Evolutionary conservation across 2,113 vertebrate genomes (phyloP).

Genomic region (Ciconia boyciana): DNA sequence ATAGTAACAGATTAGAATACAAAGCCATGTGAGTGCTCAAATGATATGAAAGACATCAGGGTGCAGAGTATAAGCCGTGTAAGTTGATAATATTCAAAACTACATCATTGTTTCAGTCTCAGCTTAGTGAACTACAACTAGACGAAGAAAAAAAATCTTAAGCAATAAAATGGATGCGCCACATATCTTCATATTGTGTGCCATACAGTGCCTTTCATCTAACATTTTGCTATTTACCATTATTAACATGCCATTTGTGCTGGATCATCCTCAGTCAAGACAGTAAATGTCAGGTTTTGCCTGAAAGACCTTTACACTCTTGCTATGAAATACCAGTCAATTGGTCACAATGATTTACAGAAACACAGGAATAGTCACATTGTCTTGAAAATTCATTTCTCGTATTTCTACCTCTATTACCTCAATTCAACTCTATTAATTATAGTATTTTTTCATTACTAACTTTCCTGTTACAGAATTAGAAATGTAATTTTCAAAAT

Average conservation of each 20-base stretch:
- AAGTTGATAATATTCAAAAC: not conserved
- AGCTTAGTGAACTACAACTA: not conserved
- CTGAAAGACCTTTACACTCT: not conserved
- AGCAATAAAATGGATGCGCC: not conserved
- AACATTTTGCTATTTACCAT: not conserved
- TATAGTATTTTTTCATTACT: not conserved
- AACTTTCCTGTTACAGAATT: not conserved
- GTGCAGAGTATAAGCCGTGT: fast-evolving
- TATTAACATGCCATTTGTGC: not conserved
- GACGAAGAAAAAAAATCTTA: not conserved
- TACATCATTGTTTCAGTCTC: not conserved
- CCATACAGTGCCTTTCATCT: not conserved
- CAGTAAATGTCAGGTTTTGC: not conserved
- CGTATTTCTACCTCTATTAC: not conserved
- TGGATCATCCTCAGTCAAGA: not conserved
- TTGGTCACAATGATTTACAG: not conserved
- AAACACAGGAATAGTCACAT: not conserved
- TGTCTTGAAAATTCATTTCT: not conserved
- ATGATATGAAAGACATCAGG: not conserved
- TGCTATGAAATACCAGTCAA: not conserved
- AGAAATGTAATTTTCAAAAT: not conserved
- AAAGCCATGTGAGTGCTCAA: not conserved
- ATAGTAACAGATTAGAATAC: not conserved
- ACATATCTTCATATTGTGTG: not conserved
- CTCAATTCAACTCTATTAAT: not conserved